These are phyloP conservation scores for Caenorhabditis sp. DNA, from an alignment of 2,888 invertebrate genomes.

Conservation along the genomic window DNA sequence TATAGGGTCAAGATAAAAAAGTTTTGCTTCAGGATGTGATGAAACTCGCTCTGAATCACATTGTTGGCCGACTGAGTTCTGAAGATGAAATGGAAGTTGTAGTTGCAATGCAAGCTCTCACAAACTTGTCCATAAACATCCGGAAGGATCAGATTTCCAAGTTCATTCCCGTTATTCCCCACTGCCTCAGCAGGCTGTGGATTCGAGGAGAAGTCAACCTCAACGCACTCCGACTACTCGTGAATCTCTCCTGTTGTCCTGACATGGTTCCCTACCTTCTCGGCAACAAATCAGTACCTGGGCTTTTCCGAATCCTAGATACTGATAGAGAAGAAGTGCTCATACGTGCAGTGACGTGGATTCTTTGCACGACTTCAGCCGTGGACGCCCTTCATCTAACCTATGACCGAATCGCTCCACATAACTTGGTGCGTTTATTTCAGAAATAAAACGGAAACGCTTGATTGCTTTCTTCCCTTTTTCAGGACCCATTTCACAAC, in stretches of 20 bases:
- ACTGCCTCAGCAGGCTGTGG: slow-evolving; percentile 76
- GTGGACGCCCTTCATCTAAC: slow-evolving; percentile 78
- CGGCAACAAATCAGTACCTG: slow-evolving; percentile 85
- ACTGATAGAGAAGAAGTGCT: slow-evolving; percentile 78
- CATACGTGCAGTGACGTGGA: slow-evolving; percentile 78
- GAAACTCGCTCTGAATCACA: slow-evolving; percentile 65
- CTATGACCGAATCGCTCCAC: slow-evolving; percentile 75
- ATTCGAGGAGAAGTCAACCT: slow-evolving; percentile 78
- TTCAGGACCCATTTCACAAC: slow-evolving; percentile 79
- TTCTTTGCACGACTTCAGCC: slow-evolving; percentile 78
- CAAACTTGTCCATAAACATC: slow-evolving; percentile 78
- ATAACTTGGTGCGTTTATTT: slow-evolving; percentile 63
- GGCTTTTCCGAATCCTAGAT: slow-evolving; percentile 77
- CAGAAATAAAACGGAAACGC: background rate
- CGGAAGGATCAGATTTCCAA: slow-evolving; percentile 69
- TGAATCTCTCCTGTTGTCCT: slow-evolving; percentile 86
- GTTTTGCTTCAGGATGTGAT: slow-evolving; percentile 62
- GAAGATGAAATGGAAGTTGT: slow-evolving; percentile 78
- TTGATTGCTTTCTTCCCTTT: slow-evolving; percentile 9
- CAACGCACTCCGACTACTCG: slow-evolving; percentile 85
- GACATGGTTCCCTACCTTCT: slow-evolving; percentile 86
- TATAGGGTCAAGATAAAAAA: too few relatives aligned
- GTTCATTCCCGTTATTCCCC: slow-evolving; percentile 74
- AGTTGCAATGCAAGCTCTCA: slow-evolving; percentile 79
- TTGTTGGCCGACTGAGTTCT: slow-evolving; percentile 70